Evolutionary conservation across 2,113 vertebrate genomes (phyloP).

Genomic region (Nasalis larvatus): DNA sequence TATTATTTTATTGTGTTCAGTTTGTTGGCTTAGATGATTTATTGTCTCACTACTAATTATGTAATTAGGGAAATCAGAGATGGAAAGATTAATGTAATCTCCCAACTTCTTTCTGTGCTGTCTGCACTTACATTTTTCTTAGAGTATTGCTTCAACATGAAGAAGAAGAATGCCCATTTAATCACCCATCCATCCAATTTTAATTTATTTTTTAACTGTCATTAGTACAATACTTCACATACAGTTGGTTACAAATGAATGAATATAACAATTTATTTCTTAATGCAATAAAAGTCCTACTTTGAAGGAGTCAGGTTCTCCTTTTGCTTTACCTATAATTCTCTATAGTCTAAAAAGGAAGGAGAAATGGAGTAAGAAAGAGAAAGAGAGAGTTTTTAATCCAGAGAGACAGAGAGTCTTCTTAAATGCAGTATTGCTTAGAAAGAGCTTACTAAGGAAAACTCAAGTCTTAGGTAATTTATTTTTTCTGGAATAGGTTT

Average conservation of each 20-base stretch:
- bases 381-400: neutral
- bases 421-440: neutral
- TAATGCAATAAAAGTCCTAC: neutral
- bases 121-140: neutral
- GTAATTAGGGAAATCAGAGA: constrained; percentile 20
- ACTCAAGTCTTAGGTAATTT: neutral
- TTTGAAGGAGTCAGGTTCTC: neutral
- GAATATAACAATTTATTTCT: neutral
- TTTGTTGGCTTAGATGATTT: neutral
- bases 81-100: neutral
- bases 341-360: neutral
- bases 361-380: neutral
- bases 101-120: neutral
- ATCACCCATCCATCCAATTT: neutral
- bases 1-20: neutral
- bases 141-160: neutral
- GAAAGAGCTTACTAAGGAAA: neutral
- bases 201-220: neutral
- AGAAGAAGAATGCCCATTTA: neutral
- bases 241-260: neutral
- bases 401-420: neutral
- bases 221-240: neutral
- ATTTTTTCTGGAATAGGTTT: constrained; percentile 17
- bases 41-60: neutral
- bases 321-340: neutral